Percentiles rank a stretch among this genome's conserved stretches.
Conservation (phyloP, 35 echinoderm and acorn worm genomes). For the Hemicentrotus pulcherrimus region DNA sequence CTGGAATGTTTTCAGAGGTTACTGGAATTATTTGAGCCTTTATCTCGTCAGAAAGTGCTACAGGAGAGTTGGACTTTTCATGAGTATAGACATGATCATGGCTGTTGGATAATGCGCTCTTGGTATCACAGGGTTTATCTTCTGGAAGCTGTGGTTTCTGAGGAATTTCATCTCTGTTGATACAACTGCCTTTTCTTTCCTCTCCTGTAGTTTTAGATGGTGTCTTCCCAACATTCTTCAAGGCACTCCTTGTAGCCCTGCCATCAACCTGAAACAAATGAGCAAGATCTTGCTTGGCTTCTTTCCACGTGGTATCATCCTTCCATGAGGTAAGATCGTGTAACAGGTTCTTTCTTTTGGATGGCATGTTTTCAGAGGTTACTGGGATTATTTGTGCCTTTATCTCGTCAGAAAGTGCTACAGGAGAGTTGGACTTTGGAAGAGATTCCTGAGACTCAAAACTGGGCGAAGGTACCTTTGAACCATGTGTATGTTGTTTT, state of each 20-base stretch:
- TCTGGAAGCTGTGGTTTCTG: neutral
- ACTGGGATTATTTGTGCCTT: slow-evolving; percentile 33
- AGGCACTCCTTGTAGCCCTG: neutral
- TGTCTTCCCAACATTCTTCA: neutral
- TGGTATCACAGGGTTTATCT: neutral
- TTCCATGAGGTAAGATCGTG: neutral
- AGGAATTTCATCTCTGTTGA: neutral
- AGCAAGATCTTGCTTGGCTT: slow-evolving; percentile 36
- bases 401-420: neutral
- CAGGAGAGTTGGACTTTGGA: neutral
- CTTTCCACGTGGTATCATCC: slow-evolving; percentile 32
- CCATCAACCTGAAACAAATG: slow-evolving; percentile 6
- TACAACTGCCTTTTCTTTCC: neutral
- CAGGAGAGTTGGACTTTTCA: neutral
- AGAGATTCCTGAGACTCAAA: neutral
- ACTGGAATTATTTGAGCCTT: slow-evolving; percentile 28
- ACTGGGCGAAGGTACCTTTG: neutral
- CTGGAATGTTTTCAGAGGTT: neutral
- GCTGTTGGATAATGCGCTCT: neutral
- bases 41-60: neutral
- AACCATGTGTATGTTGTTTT: neutral
- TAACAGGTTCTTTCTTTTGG: neutral
- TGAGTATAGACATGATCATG: neutral
- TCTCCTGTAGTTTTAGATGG: neutral
- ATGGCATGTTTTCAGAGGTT: neutral